Evolutionary conservation across 2,888 invertebrate species (phyloP).

Genomic region (Campaea margaritaria): DNA sequence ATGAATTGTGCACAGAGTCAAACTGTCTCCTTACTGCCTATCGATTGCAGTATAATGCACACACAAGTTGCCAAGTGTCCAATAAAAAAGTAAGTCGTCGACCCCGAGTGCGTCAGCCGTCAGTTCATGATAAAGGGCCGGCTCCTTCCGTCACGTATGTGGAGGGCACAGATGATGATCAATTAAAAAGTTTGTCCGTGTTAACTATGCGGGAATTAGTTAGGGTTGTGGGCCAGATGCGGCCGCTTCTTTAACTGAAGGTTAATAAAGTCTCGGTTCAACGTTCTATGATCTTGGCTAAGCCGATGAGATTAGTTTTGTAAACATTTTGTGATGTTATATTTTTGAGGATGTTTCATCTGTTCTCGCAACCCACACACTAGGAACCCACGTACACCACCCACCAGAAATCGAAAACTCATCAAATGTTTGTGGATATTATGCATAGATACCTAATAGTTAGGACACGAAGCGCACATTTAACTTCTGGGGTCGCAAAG

Average conservation of each 20-base stretch:
- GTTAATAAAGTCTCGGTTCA: constrained; percentile 24
- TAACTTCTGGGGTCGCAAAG: too few species aligned
- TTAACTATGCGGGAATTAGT: constrained; percentile 80
- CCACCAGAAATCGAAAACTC: too few species aligned
- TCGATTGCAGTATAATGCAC: constrained; percentile 5
- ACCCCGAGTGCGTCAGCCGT: constrained; percentile 78
- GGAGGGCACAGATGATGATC: constrained; percentile 78
- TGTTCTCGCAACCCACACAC: too few species aligned
- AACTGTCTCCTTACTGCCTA: constrained; percentile 11
- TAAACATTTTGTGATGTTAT: neutral
- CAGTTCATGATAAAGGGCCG: constrained; percentile 63
- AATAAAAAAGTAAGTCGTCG: constrained; percentile 79
- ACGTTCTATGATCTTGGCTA: neutral
- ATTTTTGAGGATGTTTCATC: too few species aligned
- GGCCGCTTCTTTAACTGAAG: constrained; percentile 67
- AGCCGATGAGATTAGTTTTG: neutral
- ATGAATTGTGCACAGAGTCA: too few species aligned
- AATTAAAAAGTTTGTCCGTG: constrained; percentile 82
- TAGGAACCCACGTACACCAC: too few species aligned
- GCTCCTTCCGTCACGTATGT: constrained; percentile 62
- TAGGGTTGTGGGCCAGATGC: constrained; percentile 75
- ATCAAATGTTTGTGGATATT: too few species aligned
- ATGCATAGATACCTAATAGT: too few species aligned
- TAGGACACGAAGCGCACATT: too few species aligned
- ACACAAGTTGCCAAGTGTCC: constrained; percentile 55